These are phyloP conservation scores for Cephalopachus bancanus DNA, from an alignment of 2,797 vertebrate species.

Conservation along the genomic window DNA sequence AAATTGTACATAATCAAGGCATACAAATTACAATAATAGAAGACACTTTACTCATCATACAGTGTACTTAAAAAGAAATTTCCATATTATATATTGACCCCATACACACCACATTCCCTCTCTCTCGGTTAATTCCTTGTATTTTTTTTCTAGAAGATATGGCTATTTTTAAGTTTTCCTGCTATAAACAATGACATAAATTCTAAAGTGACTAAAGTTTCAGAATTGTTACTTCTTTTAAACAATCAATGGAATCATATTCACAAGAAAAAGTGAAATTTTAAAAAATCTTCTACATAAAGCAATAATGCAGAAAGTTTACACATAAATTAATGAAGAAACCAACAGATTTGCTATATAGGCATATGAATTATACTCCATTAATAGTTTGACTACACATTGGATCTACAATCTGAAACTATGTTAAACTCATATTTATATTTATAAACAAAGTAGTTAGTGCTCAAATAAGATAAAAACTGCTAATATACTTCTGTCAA, in stretches of 20 bases:
- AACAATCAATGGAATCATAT: background rate
- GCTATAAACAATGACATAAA: background rate
- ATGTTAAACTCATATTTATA: background rate
- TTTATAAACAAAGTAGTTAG: background rate
- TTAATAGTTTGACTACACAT: background rate
- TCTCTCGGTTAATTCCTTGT: background rate
- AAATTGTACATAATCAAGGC: background rate
- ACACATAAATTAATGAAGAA: background rate
- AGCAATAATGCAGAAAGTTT: background rate
- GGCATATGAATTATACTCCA: background rate
- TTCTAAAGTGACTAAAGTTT: background rate
- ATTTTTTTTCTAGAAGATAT: background rate
- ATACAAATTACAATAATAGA: background rate
- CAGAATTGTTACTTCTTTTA: background rate
- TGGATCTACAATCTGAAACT: background rate
- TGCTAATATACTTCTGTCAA: background rate
- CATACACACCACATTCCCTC: background rate
- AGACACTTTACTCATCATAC: background rate
- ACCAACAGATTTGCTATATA: background rate
- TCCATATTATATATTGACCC: background rate
- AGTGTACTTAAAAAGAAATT: conserved; percentile 10
- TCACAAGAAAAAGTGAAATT: background rate
- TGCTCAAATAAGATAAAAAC: background rate
- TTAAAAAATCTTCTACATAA: background rate
- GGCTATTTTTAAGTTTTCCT: background rate